A percentile compares a stretch with the other conserved stretches of the same genome.
Conservation (phyloP, 2,888 invertebrate species). For the Eupithecia exiguata region DNA sequence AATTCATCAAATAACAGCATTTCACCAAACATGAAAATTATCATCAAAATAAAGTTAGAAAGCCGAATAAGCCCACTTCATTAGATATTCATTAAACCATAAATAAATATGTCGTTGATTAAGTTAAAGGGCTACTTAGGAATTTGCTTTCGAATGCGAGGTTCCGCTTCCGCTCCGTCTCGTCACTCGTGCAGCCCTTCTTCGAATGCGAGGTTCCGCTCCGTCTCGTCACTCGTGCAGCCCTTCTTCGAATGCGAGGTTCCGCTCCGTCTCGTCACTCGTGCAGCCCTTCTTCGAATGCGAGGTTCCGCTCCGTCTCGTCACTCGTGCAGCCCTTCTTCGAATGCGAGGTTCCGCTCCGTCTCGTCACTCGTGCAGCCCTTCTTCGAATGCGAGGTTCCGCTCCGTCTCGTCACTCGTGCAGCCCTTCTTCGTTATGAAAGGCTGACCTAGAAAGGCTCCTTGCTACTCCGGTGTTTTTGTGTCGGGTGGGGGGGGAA, state of each 20-base stretch:
- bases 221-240: conserved; percentile 31
- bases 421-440: conserved; percentile 30
- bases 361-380: conserved; percentile 31
- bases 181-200: conserved; percentile 28
- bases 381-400: conserved; percentile 36
- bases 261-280: conserved; percentile 21
- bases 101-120: conserved; percentile 36
- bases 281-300: conserved; percentile 36
- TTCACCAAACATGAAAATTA: conserved; percentile 8
- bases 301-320: conserved; percentile 24
- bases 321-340: conserved; percentile 34
- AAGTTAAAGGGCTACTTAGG: conserved; percentile 37
- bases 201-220: conserved; percentile 31
- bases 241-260: conserved; percentile 36
- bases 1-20: conserved; percentile 1
- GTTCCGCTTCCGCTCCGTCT: conserved; percentile 23
- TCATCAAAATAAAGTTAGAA: conserved; percentile 29
- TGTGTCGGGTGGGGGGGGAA: neutral
- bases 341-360: conserved; percentile 29
- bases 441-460: conserved; percentile 35
- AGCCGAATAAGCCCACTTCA: conserved; percentile 35
- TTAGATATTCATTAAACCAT: conserved; percentile 42
- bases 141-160: conserved; percentile 41
- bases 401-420: conserved; percentile 24
- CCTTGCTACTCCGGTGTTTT: neutral